A percentile compares a stretch with the other conserved stretches of the same genome.
Evolutionary conservation across 2,888 invertebrate genomes (phyloP).

Genomic region (Operophtera brumata): DNA sequence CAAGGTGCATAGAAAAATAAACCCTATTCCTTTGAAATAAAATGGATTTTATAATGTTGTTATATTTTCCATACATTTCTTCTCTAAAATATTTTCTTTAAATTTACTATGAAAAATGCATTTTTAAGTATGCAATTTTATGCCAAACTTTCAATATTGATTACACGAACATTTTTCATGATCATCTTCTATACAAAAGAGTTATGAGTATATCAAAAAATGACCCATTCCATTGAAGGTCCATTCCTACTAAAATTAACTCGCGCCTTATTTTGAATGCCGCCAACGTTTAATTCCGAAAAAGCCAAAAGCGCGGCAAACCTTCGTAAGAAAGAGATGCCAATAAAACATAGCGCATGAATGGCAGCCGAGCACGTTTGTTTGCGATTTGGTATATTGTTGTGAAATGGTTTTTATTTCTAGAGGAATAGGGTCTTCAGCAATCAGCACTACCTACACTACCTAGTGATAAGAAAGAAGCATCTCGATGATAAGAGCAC

Average conservation of each 20-base stretch:
- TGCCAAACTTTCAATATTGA: constrained; percentile 23
- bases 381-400: constrained; percentile 75
- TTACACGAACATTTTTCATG: constrained; percentile 47
- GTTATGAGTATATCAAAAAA: constrained; percentile 77
- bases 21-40: constrained; percentile 27
- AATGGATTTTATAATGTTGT: constrained; percentile 34
- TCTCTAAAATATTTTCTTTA: constrained; percentile 60
- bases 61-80: constrained; percentile 62
- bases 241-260: constrained; percentile 69
- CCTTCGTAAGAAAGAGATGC: constrained; percentile 74
- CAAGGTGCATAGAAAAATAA: constrained; percentile 36
- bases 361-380: constrained; percentile 66
- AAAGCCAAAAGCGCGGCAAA: constrained; percentile 77
- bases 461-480: constrained; percentile 22
- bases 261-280: constrained; percentile 78
- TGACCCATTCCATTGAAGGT: constrained; percentile 67
- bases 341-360: constrained; percentile 76
- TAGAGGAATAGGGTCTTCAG: constrained; percentile 59
- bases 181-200: constrained; percentile 49
- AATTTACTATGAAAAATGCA: constrained; percentile 52
- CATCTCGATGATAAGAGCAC: constrained; percentile 17
- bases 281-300: constrained; percentile 75
- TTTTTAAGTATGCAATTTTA: constrained; percentile 24
- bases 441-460: no score
- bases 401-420: constrained; percentile 75